Percentiles rank a stretch among this genome's conserved stretches.
Conservation (phyloP, 2,888 invertebrate genomes). For the Cantharis rufa region DNA sequence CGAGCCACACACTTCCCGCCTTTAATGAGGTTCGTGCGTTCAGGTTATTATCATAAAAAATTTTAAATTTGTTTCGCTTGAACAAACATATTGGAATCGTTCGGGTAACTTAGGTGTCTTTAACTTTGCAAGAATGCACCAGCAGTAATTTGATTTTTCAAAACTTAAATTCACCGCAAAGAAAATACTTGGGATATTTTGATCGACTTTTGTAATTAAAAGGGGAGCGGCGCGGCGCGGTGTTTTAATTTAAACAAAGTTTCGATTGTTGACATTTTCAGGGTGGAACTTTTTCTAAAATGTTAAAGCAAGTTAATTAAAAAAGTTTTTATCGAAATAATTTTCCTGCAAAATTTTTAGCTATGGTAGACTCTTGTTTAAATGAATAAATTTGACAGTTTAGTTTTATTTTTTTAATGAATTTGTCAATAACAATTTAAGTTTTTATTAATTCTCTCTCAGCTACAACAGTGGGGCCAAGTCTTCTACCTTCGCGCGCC, state of each 20-base stretch:
- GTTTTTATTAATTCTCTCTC: too few relatives aligned
- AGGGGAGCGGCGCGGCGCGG: not conserved
- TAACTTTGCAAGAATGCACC: not conserved
- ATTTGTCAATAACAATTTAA: too few relatives aligned
- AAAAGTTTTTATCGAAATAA: not conserved
- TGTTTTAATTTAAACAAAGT: not conserved
- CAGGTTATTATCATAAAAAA: constrained; percentile 35
- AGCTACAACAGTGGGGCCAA: too few relatives aligned
- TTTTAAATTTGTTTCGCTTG: constrained; percentile 41
- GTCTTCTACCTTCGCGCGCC: too few relatives aligned
- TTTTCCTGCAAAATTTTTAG: not conserved
- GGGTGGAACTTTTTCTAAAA: not conserved
- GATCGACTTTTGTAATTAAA: not conserved
- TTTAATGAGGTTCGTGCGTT: constrained; percentile 54
- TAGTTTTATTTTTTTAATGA: too few relatives aligned
- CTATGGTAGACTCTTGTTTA: not conserved
- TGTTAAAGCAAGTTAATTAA: not conserved
- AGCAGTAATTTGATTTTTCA: not conserved
- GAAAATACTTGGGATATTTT: not conserved
- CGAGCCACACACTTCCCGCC: constrained; percentile 53
- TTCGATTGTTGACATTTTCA: not conserved
- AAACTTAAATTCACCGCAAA: not conserved
- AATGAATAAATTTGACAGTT: too few relatives aligned
- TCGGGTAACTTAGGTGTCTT: constrained; percentile 5
- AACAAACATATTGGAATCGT: constrained; percentile 34